Conservation (phyloP, 1,140 invertebrate species). For the Zaprionus camerounensis region DNA sequence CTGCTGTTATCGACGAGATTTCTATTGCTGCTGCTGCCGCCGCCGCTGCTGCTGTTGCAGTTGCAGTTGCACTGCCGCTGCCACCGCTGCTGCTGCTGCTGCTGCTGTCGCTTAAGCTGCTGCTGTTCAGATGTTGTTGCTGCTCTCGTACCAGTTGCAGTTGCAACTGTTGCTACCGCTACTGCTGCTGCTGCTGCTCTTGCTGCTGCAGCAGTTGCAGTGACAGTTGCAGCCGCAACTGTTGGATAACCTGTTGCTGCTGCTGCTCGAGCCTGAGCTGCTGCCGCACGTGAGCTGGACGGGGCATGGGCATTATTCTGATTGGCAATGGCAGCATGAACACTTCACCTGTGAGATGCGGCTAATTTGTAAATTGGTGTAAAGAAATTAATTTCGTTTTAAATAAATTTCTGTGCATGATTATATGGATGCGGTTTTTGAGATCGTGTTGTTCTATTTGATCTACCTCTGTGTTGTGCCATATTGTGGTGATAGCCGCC, state of each 20-base stretch:
- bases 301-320: slow-evolving; percentile 56
- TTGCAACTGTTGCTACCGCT: slow-evolving; percentile 14
- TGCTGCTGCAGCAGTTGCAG: slow-evolving; percentile 9
- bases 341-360: slow-evolving; percentile 80
- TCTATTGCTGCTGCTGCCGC: slow-evolving; percentile 3
- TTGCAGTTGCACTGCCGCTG: neutral
- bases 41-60: slow-evolving; percentile 13
- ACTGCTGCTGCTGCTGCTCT: slow-evolving; percentile 22
- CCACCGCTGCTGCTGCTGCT: slow-evolving; percentile 13
- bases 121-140: slow-evolving; percentile 12
- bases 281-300: slow-evolving; percentile 19
- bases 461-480: slow-evolving; percentile 84
- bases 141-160: slow-evolving; percentile 13
- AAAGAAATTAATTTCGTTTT: slow-evolving; percentile 80
- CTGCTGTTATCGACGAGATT: neutral
- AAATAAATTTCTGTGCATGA: slow-evolving; percentile 84
- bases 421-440: slow-evolving; percentile 84
- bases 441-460: slow-evolving; percentile 81
- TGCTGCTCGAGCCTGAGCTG: slow-evolving; percentile 5
- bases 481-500: slow-evolving; percentile 72
- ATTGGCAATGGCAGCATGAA: slow-evolving; percentile 80
- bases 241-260: slow-evolving; percentile 14
- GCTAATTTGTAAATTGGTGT: slow-evolving; percentile 72
- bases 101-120: slow-evolving; percentile 13
- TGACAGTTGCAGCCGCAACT: slow-evolving; percentile 3